These are phyloP conservation scores for Anarsia innoxiella DNA, from an alignment of 2,888 invertebrate species.

Conservation along the genomic window DNA sequence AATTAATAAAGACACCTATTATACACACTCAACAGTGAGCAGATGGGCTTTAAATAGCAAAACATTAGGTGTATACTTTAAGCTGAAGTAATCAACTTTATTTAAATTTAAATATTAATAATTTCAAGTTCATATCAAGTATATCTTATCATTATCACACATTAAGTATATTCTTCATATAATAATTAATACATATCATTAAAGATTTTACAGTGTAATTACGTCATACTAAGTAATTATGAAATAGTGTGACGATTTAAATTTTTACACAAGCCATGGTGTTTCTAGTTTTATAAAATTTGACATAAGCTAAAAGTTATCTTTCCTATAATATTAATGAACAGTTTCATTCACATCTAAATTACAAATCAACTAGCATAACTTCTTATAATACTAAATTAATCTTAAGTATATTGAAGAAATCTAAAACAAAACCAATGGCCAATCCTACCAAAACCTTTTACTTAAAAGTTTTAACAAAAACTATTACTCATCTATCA, in stretches of 20 bases:
- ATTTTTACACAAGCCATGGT: conserved; percentile 16
- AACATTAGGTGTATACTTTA: conserved; percentile 5
- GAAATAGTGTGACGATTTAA: conserved; percentile 25
- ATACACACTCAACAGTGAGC: too few species aligned
- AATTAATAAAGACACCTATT: too few species aligned
- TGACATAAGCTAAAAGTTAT: conserved; percentile 12
- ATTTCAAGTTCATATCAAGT: conserved; percentile 1
- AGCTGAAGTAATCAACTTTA: conserved; percentile 6
- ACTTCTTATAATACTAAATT: conserved; percentile 18
- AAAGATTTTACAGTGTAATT: conserved; percentile 30
- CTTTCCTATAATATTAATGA: conserved; percentile 3
- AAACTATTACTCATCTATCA: neutral
- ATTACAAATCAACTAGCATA: conserved; percentile 14
- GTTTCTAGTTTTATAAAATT: conserved; percentile 16
- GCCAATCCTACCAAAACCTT: neutral
- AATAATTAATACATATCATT: conserved; percentile 12
- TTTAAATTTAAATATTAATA: conserved; percentile 3
- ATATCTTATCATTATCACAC: neutral
- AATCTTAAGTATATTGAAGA: conserved; percentile 13
- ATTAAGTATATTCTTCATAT: conserved; percentile 26
- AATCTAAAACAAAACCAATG: neutral
- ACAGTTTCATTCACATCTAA: conserved; percentile 12
- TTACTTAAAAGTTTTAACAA: neutral
- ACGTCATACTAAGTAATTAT: conserved; percentile 10
- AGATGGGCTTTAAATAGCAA: conserved; percentile 9